Evolutionary conservation across 2,797 vertebrate genomes (phyloP).

Genomic region (Micromesistius poutassou): DNA sequence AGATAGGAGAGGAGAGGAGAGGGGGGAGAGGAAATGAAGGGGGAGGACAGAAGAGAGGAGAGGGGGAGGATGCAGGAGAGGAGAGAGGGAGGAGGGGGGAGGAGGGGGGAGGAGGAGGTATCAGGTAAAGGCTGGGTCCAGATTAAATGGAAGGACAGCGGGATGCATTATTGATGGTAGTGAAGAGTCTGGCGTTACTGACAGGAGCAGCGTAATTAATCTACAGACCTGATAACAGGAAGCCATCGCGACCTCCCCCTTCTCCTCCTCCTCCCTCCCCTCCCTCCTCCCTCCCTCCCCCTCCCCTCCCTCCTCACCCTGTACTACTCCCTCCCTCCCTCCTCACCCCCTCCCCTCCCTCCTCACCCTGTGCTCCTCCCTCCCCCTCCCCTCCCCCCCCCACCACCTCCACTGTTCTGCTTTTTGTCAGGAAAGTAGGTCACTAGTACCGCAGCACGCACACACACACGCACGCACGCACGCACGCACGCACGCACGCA

Average conservation of each 20-base stretch:
- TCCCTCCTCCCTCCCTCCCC: too few relatives aligned
- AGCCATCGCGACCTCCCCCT: not conserved
- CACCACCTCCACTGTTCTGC: not conserved
- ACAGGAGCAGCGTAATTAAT: not conserved
- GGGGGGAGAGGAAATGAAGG: too few relatives aligned
- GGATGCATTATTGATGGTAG: not conserved
- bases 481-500: not conserved
- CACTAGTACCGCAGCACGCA: not conserved
- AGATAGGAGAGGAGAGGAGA: too few relatives aligned
- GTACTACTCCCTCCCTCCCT: not conserved
- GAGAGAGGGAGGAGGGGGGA: too few relatives aligned
- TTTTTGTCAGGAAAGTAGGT: constrained; percentile 1
- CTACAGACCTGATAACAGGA: not conserved
- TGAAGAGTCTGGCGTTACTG: not conserved
- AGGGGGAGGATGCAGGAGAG: too few relatives aligned
- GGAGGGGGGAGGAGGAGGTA: not conserved
- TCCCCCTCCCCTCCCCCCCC: too few relatives aligned
- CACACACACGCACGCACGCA: not conserved
- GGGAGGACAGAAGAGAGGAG: too few relatives aligned
- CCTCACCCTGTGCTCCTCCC: too few relatives aligned
- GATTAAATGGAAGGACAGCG: not conserved
- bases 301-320: too few relatives aligned
- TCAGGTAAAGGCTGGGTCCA: not conserved
- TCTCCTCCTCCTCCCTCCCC: too few relatives aligned
- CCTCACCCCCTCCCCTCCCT: too few relatives aligned